Conservation (phyloP, 2,113 vertebrate species). For the Noctilio leporinus region DNA sequence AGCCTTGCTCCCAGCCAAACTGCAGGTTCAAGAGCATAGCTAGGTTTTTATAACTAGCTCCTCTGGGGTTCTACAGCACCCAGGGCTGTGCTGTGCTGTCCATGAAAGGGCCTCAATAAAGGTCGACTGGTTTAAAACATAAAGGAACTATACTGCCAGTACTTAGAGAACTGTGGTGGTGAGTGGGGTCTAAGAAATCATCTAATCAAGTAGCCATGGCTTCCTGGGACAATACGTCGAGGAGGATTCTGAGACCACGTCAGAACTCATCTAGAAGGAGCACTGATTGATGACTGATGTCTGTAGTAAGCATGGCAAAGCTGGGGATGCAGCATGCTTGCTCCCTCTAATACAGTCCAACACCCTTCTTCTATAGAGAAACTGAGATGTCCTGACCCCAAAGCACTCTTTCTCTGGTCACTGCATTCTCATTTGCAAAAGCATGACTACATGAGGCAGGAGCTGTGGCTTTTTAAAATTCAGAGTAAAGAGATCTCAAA, state of each 20-base stretch:
- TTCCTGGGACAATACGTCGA: background rate
- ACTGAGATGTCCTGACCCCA: background rate
- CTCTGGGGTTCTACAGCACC: background rate
- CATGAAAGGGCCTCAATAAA: background rate
- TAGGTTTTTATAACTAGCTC: background rate
- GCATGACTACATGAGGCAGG: background rate
- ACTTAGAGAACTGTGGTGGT: background rate
- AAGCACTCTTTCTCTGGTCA: background rate
- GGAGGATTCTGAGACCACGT: background rate
- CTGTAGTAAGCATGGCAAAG: background rate
- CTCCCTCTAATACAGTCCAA: background rate
- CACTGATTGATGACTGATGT: background rate
- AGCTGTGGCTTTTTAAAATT: background rate
- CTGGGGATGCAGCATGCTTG: background rate
- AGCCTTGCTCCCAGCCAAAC: background rate
- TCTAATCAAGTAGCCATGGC: background rate
- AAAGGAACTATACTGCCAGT: background rate
- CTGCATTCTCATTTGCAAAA: background rate
- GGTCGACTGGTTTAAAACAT: background rate
- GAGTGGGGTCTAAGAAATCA: background rate
- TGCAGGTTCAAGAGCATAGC: background rate
- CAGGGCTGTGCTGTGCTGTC: background rate
- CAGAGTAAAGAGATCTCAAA: background rate
- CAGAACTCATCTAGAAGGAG: background rate
- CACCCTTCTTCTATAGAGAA: background rate